phyloP scores from a whole-genome alignment of 2,113 vertebrate species.

The Ceratotherium simum region DNA sequence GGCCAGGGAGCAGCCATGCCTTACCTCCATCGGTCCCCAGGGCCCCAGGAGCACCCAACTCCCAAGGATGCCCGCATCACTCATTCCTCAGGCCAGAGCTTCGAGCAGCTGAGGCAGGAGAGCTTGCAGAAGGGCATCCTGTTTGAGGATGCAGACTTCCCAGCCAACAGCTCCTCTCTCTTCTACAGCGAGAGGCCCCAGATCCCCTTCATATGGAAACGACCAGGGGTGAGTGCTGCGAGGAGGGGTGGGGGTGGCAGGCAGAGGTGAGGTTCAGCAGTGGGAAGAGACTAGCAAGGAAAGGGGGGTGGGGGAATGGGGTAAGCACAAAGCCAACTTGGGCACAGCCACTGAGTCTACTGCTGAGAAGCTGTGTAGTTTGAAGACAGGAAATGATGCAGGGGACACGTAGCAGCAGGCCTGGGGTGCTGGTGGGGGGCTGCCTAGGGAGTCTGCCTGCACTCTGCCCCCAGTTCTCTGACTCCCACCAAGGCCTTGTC shows the following conservation, averaged over 20 bases:
- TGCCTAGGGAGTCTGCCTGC: not conserved
- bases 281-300: accelerated
- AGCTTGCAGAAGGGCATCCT: constrained; percentile 88
- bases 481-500: not conserved
- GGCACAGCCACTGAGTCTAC: accelerated
- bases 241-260: accelerated
- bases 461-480: not conserved
- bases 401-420: not conserved
- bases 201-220: constrained; percentile 93
- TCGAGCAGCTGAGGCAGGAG: constrained; percentile 89
- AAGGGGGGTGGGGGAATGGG: accelerated
- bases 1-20: constrained; percentile 85
- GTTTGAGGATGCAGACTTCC: constrained; percentile 95
- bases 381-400: not conserved
- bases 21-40: constrained; percentile 75
- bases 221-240: constrained; percentile 90
- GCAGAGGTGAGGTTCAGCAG: too few relatives aligned
- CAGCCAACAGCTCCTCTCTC: constrained; percentile 89
- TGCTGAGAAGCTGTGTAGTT: accelerated
- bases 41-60: not conserved
- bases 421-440: too few relatives aligned
- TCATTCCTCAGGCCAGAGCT: constrained; percentile 90
- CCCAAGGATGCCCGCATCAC: constrained; percentile 71
- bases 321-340: accelerated
- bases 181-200: constrained; percentile 93